phyloP scores from a whole-genome alignment of 2,797 vertebrate species.

The Avahi laniger region DNA sequence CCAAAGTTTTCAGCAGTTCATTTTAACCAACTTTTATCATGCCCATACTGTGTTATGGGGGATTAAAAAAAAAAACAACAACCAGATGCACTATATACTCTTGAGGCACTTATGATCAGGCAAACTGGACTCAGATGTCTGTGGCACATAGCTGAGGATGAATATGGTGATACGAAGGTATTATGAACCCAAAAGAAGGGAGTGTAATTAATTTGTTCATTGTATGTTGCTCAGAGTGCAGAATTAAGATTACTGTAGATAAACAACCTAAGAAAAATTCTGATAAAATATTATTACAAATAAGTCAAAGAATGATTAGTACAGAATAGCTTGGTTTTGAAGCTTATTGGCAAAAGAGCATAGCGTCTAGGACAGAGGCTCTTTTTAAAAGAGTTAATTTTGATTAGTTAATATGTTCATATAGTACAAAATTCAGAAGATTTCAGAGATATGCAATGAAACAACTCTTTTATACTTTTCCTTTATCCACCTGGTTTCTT shows the following conservation, averaged over 20 bases:
- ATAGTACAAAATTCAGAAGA: neutral
- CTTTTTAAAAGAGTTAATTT: slow-evolving; percentile 20
- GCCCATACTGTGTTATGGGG: neutral
- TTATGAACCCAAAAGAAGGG: neutral
- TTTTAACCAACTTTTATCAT: neutral
- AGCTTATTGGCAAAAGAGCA: neutral
- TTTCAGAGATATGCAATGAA: neutral
- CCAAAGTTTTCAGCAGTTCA: neutral
- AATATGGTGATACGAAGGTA: neutral
- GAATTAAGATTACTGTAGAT: neutral
- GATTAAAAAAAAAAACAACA: neutral
- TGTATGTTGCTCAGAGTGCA: neutral
- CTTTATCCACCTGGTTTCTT: neutral
- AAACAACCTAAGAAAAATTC: neutral
- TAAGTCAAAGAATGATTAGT: neutral
- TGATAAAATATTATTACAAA: neutral
- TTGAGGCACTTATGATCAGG: neutral
- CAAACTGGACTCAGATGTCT: neutral
- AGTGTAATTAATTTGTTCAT: neutral
- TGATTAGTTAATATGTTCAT: neutral
- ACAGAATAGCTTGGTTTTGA: neutral
- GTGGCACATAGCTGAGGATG: neutral
- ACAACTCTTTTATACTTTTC: neutral
- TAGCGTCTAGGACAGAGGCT: neutral
- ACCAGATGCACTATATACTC: neutral